phyloP scores from a whole-genome alignment of 2,888 invertebrate species.

The Aphodius granarius region DNA sequence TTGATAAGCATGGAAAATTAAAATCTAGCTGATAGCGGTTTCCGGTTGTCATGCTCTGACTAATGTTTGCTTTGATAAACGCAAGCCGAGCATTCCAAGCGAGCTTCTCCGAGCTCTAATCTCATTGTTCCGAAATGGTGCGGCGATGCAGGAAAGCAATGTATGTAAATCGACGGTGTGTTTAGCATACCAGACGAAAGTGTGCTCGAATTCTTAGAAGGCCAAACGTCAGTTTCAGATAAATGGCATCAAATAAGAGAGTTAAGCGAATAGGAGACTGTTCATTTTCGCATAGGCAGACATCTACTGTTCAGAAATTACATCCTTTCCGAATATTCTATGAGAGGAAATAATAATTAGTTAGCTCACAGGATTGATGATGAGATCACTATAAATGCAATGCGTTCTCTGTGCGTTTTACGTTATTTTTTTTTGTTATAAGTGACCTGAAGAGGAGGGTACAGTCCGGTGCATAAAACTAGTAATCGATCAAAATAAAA shows the following conservation, averaged over 20 bases:
- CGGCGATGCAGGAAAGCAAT: neutral
- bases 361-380: too few species aligned
- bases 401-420: too few species aligned
- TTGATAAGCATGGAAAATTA: neutral
- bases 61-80: neutral
- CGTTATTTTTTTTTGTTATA: too few species aligned
- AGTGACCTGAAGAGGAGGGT: too few species aligned
- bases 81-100: neutral
- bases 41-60: neutral
- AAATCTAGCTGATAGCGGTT: neutral
- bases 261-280: neutral
- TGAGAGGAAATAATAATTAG: neutral
- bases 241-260: neutral
- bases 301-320: neutral
- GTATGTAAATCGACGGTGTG: neutral
- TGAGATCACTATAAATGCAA: too few species aligned
- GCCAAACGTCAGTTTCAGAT: neutral
- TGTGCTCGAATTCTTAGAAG: neutral
- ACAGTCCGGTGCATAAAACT: too few species aligned
- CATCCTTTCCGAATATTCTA: neutral
- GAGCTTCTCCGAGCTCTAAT: neutral
- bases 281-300: neutral
- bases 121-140: neutral
- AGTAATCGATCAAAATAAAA: too few species aligned
- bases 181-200: neutral